phyloP scores from a whole-genome alignment of 2,113 vertebrate species.

The Athene cunicularia region DNA sequence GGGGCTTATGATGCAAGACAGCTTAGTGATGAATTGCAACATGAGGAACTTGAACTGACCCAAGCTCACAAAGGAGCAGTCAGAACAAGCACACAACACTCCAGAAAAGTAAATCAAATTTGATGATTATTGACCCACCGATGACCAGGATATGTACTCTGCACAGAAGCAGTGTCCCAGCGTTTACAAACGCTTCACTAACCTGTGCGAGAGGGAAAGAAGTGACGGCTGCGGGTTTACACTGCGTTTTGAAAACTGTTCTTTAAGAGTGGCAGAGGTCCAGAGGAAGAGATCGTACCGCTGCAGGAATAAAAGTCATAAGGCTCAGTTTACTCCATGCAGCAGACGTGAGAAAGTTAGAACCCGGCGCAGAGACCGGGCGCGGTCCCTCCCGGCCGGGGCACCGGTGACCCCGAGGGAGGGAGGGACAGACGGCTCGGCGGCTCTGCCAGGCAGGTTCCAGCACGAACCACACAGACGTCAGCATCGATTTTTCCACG shows the following conservation, averaged over 20 bases:
- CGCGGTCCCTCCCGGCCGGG: not conserved
- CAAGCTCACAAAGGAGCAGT: not conserved
- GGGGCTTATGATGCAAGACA: not conserved
- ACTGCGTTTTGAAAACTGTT: rapidly evolving
- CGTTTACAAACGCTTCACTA: not conserved
- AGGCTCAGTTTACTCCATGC: not conserved
- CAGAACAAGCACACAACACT: not conserved
- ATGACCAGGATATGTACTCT: not conserved
- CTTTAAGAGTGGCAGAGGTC: not conserved
- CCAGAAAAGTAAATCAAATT: not conserved
- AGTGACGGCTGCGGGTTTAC: not conserved
- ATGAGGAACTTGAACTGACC: not conserved
- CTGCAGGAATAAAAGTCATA: not conserved
- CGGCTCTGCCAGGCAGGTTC: not conserved
- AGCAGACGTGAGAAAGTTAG: not conserved
- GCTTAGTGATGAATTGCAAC: not conserved
- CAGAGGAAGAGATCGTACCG: rapidly evolving
- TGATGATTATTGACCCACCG: not conserved
- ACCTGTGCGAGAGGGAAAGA: not conserved
- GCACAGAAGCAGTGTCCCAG: not conserved
- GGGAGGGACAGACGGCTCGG: not conserved
- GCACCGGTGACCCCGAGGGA: not conserved
- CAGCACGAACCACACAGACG: not conserved
- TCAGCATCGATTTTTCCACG: rapidly evolving
- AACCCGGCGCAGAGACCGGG: not conserved